Conservation (phyloP, 2,113 vertebrate genomes). For the Nothoprocta pentlandii region DNA sequence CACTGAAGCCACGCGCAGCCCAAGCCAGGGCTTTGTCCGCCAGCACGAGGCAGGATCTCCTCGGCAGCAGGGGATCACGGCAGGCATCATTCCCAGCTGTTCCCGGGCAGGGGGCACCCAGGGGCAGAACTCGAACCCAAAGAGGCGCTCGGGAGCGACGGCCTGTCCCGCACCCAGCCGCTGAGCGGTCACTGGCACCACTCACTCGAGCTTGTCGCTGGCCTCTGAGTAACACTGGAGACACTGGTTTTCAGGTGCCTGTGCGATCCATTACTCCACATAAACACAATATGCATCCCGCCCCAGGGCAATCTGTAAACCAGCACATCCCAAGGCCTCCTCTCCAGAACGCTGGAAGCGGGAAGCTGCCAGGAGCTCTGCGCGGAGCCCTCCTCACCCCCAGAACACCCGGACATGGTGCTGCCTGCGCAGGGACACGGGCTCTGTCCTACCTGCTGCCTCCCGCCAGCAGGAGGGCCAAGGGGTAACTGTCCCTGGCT, state of each 20-base stretch:
- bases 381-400: background rate
- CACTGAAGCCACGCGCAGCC: slow-evolving; percentile 15
- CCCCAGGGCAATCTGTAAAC: background rate
- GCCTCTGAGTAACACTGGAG: background rate
- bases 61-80: background rate
- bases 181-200: background rate
- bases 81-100: background rate
- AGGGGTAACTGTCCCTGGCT: rapidly evolving
- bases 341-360: background rate
- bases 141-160: background rate
- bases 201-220: background rate
- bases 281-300: background rate
- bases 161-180: background rate
- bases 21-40: background rate
- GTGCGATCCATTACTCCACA: background rate
- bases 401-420: background rate
- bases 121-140: no score
- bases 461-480: background rate
- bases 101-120: no score
- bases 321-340: background rate
- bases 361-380: background rate
- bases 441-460: rapidly evolving
- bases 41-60: slow-evolving; percentile 23
- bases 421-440: rapidly evolving
- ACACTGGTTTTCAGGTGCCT: background rate